Evolutionary conservation across 2,113 vertebrate species (phyloP).

Genomic region (Sander vitreus): DNA sequence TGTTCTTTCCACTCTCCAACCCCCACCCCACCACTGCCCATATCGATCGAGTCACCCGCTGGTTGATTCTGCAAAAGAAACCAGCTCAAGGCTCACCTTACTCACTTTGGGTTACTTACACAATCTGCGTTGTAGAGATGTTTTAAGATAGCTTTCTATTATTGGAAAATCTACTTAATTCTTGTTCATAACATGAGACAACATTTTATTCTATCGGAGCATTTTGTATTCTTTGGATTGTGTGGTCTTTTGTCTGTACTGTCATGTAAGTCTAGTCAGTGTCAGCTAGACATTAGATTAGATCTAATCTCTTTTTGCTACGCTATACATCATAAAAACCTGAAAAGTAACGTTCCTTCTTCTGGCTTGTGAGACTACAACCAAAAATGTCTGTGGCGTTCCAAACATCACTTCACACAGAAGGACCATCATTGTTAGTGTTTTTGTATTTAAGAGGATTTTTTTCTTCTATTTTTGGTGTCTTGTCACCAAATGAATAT

Average conservation of each 20-base stretch:
- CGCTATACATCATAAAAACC: slow-evolving; percentile 37
- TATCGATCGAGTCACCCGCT: slow-evolving; percentile 58
- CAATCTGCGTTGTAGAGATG: neutral
- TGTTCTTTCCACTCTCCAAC: slow-evolving; percentile 41
- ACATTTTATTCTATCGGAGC: neutral
- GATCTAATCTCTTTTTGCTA: slow-evolving; percentile 30
- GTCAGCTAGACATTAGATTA: slow-evolving; percentile 45
- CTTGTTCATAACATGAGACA: neutral
- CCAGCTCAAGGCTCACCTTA: slow-evolving; percentile 27
- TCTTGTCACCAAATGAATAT: neutral
- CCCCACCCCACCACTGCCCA: slow-evolving; percentile 33
- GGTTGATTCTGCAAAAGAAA: slow-evolving; percentile 41
- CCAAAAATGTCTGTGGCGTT: neutral
- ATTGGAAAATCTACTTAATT: neutral
- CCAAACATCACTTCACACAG: neutral
- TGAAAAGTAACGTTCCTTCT: slow-evolving; percentile 48
- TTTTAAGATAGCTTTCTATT: neutral
- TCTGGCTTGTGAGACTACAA: slow-evolving; percentile 18
- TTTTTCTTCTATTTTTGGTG: neutral
- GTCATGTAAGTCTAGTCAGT: slow-evolving; percentile 28
- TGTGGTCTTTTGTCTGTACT: slow-evolving; percentile 11
- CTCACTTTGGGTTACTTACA: slow-evolving; percentile 17
- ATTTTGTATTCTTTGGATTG: slow-evolving; percentile 19
- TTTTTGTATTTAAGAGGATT: neutral
- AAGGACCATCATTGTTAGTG: neutral